Evolutionary conservation across 1,140 invertebrate genomes (phyloP), one percentile per base, ranked within the genome.

Genomic region (Nasonia giraulti): DNA sequence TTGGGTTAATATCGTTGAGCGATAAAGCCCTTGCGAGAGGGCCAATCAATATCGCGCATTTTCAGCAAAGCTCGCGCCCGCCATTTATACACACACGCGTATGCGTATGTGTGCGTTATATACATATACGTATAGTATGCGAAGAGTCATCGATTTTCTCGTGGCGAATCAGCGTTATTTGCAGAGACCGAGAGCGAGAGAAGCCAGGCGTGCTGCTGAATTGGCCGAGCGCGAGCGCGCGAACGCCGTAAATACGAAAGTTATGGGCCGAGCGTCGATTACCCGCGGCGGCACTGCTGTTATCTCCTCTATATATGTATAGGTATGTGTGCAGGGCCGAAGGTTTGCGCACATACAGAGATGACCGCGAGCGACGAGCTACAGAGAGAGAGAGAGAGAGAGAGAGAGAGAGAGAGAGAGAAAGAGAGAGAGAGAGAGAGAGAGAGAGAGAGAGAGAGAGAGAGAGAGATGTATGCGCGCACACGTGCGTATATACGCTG

Each of bases 211-310:
- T 87, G 69, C 78, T 87, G 69, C 78, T 85, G 86, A 89, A 86
- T 87, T 83, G 85, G 85, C 82, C 55, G 33, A 3, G 62, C 68
- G 84, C 69, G 33, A 3, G 62, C 68, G 84, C 69, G 40, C 40
- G 40, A 44, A 44, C 27, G 50, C 44, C 85, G 86, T 89, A 88
- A 89, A 89, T 85, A 89, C 86, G 27, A 87, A 82, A 87, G 87
- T 88, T 89, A 88, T 86, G 87, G 55, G 87, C 71, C 50, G 27
- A 20, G 66, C 37, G 68, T 55, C 68, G 66, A 79, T 84, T 84
- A 73, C 74, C 14, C 23, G 33, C 44, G 20, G 40, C 40, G 17
- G 33, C 17, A 37, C 73, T 14, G 82, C 47, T 78, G 55, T 62
- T 62, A 62, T 62, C 55, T 62, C 3, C 55, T n/a, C 3, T 62